These are phyloP conservation scores for Sebastolobus alascanus DNA, from an alignment of 2,797 vertebrate genomes.

Conservation along the genomic window DNA sequence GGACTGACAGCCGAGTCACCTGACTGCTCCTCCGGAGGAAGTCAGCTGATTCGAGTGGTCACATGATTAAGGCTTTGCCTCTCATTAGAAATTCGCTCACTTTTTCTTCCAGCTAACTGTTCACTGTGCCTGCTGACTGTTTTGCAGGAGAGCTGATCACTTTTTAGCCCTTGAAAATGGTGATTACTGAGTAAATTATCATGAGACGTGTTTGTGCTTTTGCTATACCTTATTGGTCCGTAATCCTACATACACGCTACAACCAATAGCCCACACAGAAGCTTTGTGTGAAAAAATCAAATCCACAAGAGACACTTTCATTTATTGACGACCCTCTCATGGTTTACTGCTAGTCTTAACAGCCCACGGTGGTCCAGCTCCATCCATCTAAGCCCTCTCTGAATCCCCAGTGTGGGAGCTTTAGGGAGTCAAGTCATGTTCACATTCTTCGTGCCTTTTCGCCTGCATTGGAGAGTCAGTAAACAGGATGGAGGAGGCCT, in stretches of 20 bases:
- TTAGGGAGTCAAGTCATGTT: conserved; percentile 64
- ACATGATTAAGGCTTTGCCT: conserved; percentile 69
- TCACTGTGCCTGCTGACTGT: conserved; percentile 55
- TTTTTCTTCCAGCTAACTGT: conserved; percentile 45
- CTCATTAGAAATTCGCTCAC: conserved; percentile 54
- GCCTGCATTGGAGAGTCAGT: conserved; percentile 47
- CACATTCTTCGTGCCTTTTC: conserved; percentile 62
- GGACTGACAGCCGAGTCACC: conserved; percentile 68
- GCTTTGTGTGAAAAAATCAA: conserved; percentile 12
- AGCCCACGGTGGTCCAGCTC: conserved; percentile 58
- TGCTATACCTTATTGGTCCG: background rate
- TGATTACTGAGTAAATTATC: background rate
- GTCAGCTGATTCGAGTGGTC: conserved; percentile 73
- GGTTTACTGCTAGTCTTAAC: conserved; percentile 47
- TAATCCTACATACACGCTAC: conserved; percentile 5
- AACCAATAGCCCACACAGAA: conserved; percentile 39
- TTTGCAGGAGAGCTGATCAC: conserved; percentile 33
- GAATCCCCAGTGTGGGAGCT: conserved; percentile 56
- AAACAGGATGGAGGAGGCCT: conserved; percentile 67
- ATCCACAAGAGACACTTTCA: conserved; percentile 39
- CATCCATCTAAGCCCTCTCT: conserved; percentile 42
- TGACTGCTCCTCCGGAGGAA: conserved; percentile 66
- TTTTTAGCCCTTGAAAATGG: conserved; percentile 13
- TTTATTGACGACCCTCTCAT: conserved; percentile 44
- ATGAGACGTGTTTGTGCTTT: too few relatives aligned